A percentile compares a stretch with the other conserved stretches of the same genome.
Evolutionary conservation across 1,140 invertebrate species (phyloP).

Genomic region (Calliopsis andreniformis): DNA sequence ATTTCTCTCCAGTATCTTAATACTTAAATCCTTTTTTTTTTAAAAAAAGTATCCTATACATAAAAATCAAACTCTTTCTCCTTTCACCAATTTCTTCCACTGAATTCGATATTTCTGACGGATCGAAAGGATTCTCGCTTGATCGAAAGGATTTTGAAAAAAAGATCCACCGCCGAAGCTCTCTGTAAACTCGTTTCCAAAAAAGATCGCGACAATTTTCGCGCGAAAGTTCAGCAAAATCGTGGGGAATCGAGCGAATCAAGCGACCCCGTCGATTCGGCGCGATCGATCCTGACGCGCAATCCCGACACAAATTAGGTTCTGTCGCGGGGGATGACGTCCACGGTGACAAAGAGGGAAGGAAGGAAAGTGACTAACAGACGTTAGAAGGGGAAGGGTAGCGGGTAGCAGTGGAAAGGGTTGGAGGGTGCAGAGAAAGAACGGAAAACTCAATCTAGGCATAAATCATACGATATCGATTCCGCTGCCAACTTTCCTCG

Average conservation of each 20-base stretch:
- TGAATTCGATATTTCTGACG: too few relatives aligned
- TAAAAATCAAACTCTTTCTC: too few relatives aligned
- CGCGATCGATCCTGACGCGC: slow-evolving; percentile 22
- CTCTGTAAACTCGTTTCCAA: not conserved
- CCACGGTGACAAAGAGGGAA: slow-evolving; percentile 18
- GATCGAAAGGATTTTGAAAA: too few relatives aligned
- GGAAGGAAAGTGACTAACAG: slow-evolving; percentile 8
- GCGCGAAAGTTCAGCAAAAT: slow-evolving; percentile 2
- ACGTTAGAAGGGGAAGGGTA: not conserved
- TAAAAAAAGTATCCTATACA: too few relatives aligned
- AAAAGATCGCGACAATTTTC: slow-evolving; percentile 13
- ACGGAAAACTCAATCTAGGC: slow-evolving; percentile 70
- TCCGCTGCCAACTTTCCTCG: slow-evolving; percentile 65
- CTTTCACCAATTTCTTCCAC: too few relatives aligned
- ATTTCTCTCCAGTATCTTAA: too few relatives aligned
- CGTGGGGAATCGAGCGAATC: not conserved
- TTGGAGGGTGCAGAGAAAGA: slow-evolving; percentile 41
- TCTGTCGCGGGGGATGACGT: slow-evolving; percentile 23
- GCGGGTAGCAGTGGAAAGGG: not conserved
- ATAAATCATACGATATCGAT: slow-evolving; percentile 70
- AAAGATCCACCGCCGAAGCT: too few relatives aligned
- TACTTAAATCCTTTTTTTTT: too few relatives aligned
- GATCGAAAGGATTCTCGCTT: too few relatives aligned
- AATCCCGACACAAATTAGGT: slow-evolving; percentile 39
- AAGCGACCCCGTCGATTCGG: not conserved